Evolutionary conservation across 2,888 invertebrate species (phyloP).

Genomic region (Hololepta plana): DNA sequence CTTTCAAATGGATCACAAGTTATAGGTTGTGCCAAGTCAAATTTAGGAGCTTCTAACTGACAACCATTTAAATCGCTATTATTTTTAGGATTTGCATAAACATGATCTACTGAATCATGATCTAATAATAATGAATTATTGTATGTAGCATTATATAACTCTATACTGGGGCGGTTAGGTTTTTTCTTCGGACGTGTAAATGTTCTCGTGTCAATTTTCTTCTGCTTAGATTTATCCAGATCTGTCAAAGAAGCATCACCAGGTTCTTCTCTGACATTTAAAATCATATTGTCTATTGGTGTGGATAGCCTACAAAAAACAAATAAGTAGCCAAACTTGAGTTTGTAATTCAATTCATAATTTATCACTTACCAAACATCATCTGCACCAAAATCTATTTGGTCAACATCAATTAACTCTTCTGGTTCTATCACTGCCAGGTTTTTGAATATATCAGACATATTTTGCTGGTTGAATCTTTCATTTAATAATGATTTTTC

Average conservation of each 20-base stretch:
- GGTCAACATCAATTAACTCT: conserved; percentile 37
- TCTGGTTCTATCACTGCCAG: too few relatives aligned
- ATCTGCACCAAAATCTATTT: conserved; percentile 35
- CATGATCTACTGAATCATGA: too few relatives aligned
- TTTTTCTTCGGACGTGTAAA: conserved; percentile 50
- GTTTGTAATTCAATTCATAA: too few relatives aligned
- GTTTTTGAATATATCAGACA: too few relatives aligned
- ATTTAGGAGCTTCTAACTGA: too few relatives aligned
- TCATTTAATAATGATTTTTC: too few relatives aligned
- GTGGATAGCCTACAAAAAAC: conserved; percentile 2
- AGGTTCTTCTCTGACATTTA: conserved; percentile 9
- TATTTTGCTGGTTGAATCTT: too few relatives aligned
- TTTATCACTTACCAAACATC: conserved; percentile 44
- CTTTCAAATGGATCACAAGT: conserved; percentile 22
- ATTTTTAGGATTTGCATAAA: too few relatives aligned
- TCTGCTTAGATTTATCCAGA: conserved; percentile 23
- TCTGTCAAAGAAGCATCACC: conserved; percentile 8
- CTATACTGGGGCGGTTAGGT: conserved; percentile 38
- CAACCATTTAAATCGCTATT: too few relatives aligned
- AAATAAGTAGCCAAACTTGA: too few relatives aligned
- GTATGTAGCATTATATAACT: conserved; percentile 27
- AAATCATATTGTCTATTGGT: conserved; percentile 2
- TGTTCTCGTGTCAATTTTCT: conserved; percentile 47
- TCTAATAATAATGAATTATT: not conserved
- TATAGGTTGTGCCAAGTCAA: conserved; percentile 22